Percentiles rank a stretch among this genome's conserved stretches.
These are phyloP conservation scores for Anguilla obscura DNA, from an alignment of 2,797 vertebrate species.

Conservation along the genomic window DNA sequence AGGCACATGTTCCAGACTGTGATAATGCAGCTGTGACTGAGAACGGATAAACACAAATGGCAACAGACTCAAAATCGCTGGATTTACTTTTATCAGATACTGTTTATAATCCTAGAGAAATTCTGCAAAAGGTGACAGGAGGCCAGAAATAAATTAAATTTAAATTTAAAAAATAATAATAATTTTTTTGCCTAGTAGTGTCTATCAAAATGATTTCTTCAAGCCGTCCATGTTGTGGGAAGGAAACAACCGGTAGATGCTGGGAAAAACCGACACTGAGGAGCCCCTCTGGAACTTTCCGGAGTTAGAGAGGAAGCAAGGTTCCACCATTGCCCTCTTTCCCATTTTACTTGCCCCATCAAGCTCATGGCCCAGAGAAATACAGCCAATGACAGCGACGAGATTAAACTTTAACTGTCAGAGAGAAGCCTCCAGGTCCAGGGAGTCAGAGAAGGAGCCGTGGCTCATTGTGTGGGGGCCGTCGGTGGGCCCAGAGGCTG, in stretches of 20 bases:
- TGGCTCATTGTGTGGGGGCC: slow-evolving; percentile 20
- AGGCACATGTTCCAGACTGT: not conserved
- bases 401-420: slow-evolving; percentile 36
- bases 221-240: not conserved
- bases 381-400: slow-evolving; percentile 19
- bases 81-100: not conserved
- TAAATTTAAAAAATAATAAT: too few relatives aligned
- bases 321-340: not conserved
- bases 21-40: not conserved
- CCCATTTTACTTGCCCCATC: not conserved
- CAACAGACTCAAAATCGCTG: not conserved
- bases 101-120: not conserved
- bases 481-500: not conserved
- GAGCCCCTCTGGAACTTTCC: not conserved
- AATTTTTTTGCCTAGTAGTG: not conserved
- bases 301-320: not conserved
- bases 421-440: not conserved
- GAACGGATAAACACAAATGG: not conserved
- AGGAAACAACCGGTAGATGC: not conserved
- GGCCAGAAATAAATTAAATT: not conserved
- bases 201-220: not conserved
- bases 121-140: not conserved
- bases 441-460: slow-evolving; percentile 15
- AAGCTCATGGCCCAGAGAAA: not conserved
- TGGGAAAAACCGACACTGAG: not conserved